Evolutionary conservation across 2,797 vertebrate genomes (phyloP).

Genomic region (Otolemur crassicaudatus): DNA sequence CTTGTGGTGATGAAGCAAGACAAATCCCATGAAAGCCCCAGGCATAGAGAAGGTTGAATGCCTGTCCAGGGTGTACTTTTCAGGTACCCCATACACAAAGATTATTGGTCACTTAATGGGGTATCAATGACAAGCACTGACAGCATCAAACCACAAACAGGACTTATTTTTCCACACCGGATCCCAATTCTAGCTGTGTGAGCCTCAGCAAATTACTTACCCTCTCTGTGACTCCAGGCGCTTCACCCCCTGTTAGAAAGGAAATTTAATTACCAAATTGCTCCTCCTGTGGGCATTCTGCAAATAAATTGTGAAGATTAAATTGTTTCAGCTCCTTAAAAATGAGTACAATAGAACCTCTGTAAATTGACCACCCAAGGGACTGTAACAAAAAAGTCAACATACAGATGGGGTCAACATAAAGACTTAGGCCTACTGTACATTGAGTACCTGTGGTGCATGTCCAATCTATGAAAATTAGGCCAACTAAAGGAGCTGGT

Average conservation of each 20-base stretch:
- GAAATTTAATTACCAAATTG: neutral
- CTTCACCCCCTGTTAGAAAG: neutral
- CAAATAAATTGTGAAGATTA: constrained; percentile 9
- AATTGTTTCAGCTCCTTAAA: constrained; percentile 35
- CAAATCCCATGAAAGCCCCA: neutral
- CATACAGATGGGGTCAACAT: too few relatives aligned
- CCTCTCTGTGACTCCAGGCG: neutral
- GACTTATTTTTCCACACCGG: neutral
- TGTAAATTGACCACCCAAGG: too few relatives aligned
- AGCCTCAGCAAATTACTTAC: neutral
- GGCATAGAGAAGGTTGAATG: neutral
- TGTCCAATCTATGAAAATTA: too few relatives aligned
- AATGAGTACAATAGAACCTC: neutral
- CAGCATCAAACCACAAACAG: neutral
- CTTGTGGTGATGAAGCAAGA: neutral
- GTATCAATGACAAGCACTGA: neutral
- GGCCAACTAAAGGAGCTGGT: too few relatives aligned
- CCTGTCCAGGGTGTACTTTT: neutral
- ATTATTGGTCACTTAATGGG: neutral
- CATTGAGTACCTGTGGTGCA: too few relatives aligned
- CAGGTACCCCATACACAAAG: neutral
- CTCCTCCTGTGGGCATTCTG: neutral
- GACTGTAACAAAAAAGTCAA: too few relatives aligned
- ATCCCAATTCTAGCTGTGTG: neutral
- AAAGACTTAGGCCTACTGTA: too few relatives aligned